phyloP scores from a whole-genome alignment of 2,888 invertebrate genomes.

The Euplagia quadripunctaria region DNA sequence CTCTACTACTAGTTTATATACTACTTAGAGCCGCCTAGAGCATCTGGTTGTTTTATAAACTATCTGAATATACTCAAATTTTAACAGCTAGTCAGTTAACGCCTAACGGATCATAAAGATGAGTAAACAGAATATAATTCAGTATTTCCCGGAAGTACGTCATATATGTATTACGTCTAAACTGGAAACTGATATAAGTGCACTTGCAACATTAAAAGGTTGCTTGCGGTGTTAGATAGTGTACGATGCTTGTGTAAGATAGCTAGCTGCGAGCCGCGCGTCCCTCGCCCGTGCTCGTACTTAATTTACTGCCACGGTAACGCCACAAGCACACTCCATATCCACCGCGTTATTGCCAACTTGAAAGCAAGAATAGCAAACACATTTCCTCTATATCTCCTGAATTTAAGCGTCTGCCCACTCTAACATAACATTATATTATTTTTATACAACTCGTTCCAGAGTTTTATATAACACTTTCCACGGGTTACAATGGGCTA shows the following conservation, averaged over 20 bases:
- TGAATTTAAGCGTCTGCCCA: slow-evolving; percentile 79
- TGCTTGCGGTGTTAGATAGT: slow-evolving; percentile 63
- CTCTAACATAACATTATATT: slow-evolving; percentile 73
- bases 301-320: slow-evolving; percentile 84
- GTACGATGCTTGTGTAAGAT: slow-evolving; percentile 71
- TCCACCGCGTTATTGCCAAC: slow-evolving; percentile 85
- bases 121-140: slow-evolving; percentile 12
- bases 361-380: slow-evolving; percentile 84
- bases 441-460: slow-evolving; percentile 64
- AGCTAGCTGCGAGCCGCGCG: slow-evolving; percentile 71
- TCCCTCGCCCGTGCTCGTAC: slow-evolving; percentile 71
- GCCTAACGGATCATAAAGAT: slow-evolving; percentile 5
- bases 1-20: too few relatives aligned
- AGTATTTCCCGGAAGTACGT: slow-evolving; percentile 25
- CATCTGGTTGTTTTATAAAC: not conserved
- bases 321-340: slow-evolving; percentile 85
- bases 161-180: slow-evolving; percentile 51
- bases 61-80: not conserved
- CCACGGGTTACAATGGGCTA: slow-evolving; percentile 43
- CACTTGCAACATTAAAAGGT: slow-evolving; percentile 63
- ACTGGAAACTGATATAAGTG: slow-evolving; percentile 63
- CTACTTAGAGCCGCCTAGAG: too few relatives aligned
- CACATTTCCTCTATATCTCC: slow-evolving; percentile 83
- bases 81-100: not conserved
- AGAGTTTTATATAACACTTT: slow-evolving; percentile 55